phyloP scores from a whole-genome alignment of 2,113 vertebrate species.

The Cephalopterus ornatus region DNA sequence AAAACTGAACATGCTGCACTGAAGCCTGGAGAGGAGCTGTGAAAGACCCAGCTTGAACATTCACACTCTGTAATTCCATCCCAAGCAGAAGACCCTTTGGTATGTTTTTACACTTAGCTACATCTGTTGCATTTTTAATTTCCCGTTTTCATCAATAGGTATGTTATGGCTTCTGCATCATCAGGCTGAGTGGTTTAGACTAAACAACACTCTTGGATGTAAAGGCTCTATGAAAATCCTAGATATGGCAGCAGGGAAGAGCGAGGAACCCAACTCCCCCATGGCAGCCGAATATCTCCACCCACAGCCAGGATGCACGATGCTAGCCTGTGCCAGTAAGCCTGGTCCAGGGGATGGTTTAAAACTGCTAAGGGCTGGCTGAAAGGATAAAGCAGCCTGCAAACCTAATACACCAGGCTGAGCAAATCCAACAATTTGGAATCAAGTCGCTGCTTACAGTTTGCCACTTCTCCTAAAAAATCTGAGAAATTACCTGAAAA shows the following conservation, averaged over 20 bases:
- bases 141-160: background rate
- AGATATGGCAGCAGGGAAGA: background rate
- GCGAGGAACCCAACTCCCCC: fast-evolving
- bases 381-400: background rate
- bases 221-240: background rate
- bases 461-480: background rate
- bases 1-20: background rate
- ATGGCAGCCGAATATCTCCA: background rate
- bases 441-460: background rate
- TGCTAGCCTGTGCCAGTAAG: background rate
- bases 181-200: background rate
- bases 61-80: fast-evolving
- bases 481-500: background rate
- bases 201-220: background rate
- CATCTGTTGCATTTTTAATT: background rate
- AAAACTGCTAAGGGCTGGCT: background rate
- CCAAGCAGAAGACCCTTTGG: background rate
- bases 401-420: background rate
- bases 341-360: background rate
- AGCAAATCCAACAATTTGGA: background rate
- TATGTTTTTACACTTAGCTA: background rate
- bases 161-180: background rate
- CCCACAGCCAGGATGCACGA: background rate
- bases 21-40: background rate
- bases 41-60: background rate